These are phyloP conservation scores for Caenorhabditis auriculariae DNA, from an alignment of 2,888 invertebrate species.

Conservation along the genomic window DNA sequence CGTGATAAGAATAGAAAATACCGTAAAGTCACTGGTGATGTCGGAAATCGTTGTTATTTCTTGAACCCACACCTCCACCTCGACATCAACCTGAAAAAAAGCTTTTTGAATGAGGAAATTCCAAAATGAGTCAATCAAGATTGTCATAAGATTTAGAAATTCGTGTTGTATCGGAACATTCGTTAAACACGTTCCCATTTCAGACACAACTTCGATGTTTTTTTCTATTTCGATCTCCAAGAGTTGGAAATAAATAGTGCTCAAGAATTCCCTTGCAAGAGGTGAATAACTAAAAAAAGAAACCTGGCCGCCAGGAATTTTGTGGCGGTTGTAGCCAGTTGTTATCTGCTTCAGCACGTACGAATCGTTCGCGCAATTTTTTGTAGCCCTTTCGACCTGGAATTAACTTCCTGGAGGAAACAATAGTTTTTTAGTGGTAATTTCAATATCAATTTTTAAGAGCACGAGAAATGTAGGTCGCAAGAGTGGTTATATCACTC, in stretches of 20 bases:
- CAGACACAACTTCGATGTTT: not conserved
- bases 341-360: slow-evolving; percentile 49
- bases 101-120: not conserved
- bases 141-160: too few species aligned
- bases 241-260: not conserved
- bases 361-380: slow-evolving; percentile 58
- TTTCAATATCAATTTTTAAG: too few species aligned
- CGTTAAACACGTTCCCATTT: too few species aligned
- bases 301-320: slow-evolving; percentile 61
- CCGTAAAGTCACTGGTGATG: slow-evolving; percentile 61
- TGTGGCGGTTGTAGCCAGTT: slow-evolving; percentile 57
- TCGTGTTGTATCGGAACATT: too few species aligned
- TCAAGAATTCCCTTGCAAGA: too few species aligned
- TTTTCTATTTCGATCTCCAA: not conserved
- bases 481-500: too few species aligned
- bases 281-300: not conserved
- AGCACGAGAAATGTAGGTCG: too few species aligned
- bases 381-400: slow-evolving; percentile 34
- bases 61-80: slow-evolving; percentile 62
- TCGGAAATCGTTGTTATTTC: slow-evolving; percentile 63
- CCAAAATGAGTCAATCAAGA: too few species aligned
- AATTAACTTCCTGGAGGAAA: not conserved
- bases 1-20: slow-evolving; percentile 4
- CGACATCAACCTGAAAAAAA: slow-evolving; percentile 45
- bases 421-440: too few species aligned